A percentile compares a stretch with the other conserved stretches of the same genome.
These are phyloP conservation scores for Phrynosoma blainvillii DNA, from an alignment of 2,113 vertebrate species.

Conservation along the genomic window DNA sequence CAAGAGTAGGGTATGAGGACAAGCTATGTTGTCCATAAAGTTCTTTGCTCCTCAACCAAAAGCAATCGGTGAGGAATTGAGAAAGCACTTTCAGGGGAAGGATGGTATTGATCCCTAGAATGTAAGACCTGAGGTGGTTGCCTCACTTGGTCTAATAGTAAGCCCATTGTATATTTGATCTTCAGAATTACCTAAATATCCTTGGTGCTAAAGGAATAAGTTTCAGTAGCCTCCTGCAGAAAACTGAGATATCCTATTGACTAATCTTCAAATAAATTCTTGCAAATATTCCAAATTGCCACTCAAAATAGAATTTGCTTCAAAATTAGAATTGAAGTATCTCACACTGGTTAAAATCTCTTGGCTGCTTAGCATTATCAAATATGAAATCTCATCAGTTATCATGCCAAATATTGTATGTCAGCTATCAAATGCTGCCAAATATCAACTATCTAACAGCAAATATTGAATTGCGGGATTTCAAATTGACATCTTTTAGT, in stretches of 20 bases:
- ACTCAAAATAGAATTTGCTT: not conserved
- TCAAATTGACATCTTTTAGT: not conserved
- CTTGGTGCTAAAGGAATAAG: no score
- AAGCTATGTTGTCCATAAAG: no score
- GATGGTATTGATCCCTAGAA: no score
- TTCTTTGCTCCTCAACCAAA: no score
- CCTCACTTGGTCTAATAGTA: no score
- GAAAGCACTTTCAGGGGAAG: no score
- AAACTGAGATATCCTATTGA: not conserved
- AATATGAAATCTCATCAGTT: not conserved
- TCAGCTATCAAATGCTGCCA: not conserved
- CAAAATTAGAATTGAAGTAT: not conserved
- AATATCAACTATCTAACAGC: not conserved
- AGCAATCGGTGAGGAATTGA: no score
- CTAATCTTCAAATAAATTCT: not conserved
- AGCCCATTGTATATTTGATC: no score
- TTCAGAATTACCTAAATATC: no score
- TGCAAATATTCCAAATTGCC: not conserved
- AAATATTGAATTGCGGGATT: not conserved
- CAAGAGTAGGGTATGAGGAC: no score
- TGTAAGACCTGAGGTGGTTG: no score
- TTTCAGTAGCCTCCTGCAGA: not conserved
- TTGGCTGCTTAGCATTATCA: not conserved
- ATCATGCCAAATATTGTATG: not conserved
- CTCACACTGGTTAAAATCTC: not conserved